Evolutionary conservation across 1,140 invertebrate species (phyloP).

Genomic region (Sinonovacula constricta): DNA sequence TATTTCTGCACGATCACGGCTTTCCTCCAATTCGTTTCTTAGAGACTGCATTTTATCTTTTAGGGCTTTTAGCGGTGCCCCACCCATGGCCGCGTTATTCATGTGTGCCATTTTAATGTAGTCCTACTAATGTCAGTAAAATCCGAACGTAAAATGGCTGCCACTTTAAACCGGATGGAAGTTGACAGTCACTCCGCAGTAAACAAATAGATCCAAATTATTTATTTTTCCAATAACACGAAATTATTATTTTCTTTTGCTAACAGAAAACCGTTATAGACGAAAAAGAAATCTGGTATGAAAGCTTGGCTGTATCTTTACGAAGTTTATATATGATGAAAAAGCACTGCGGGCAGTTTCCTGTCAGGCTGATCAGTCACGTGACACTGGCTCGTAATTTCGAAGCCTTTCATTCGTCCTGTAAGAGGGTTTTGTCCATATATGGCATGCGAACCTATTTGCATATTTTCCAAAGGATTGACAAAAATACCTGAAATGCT

Average conservation of each 20-base stretch:
- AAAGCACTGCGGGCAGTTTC: no score
- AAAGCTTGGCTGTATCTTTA: no score
- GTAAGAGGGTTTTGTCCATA: constrained; percentile 31
- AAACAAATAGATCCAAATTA: constrained; percentile 24
- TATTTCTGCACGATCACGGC: constrained; percentile 85
- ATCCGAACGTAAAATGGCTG: constrained; percentile 25
- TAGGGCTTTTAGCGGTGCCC: constrained; percentile 81
- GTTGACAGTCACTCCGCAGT: constrained; percentile 8
- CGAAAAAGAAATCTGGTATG: no score
- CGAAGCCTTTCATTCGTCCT: no score
- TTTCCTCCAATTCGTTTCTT: constrained; percentile 98
- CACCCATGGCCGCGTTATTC: constrained; percentile 12
- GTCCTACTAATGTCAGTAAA: constrained; percentile 11
- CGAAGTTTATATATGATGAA: no score
- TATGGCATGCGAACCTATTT: constrained; percentile 34
- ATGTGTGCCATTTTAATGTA: constrained; percentile 10
- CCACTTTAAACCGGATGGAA: constrained; percentile 43
- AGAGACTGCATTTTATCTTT: constrained; percentile 99
- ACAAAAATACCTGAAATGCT: constrained; percentile 35
- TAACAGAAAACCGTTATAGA: no score
- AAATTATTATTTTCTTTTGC: no score
- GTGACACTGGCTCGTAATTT: no score
- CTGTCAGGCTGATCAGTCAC: no score
- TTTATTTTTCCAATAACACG: no score
- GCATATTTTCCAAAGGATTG: constrained; percentile 24